Evolutionary conservation across 2,797 vertebrate species (phyloP), one percentile per base, ranked within the genome.

Genomic region (Echeneis naucrates): DNA sequence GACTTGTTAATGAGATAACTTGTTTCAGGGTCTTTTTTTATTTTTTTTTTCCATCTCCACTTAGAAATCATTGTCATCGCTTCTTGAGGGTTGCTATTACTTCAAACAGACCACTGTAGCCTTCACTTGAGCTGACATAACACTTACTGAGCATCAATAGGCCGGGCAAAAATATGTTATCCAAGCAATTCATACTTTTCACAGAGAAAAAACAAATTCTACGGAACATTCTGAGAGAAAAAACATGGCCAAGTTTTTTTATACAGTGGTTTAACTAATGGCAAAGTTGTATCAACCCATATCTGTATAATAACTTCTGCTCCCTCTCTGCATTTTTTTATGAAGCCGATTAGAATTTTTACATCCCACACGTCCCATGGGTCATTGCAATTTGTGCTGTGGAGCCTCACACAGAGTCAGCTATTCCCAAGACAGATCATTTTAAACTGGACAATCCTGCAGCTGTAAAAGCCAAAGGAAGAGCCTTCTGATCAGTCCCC

Each of bases 371-470:
- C 16, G 42, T 68, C 47, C 37, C 21, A 13, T 27, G n/a, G 26
- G 48, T 45, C 50, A 24, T 17, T 61, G 9, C 26, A 23, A 60
- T 48, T 35, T 56, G 21, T 33, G 8, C 35, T 35, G 5, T 51
- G 51, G 12, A 59, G 33, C 71, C 50, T 61, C 33, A 11, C 35
- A 44, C 57, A 21, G 14, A 19, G 54, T 38, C 5, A 23, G 13
- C 52, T 55, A 2, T 52, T 53, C 13, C 33, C 8, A 33, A 66
- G 2, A 67, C 26, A 40, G 13, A 76, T 68, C 3, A 76, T 71
- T 75, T 69, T 52, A 65, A 70, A 75, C 32, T 45, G 40, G 68
- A 47, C 45, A 78, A 55, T 69, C 42, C 62, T 37, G 68, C 78
- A 44, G 63, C 35, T 26, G 35, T 37, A 17, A 52, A 37, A 48